Conservation (phyloP, 2,797 vertebrate species). For the Pangasius larnaudii region DNA sequence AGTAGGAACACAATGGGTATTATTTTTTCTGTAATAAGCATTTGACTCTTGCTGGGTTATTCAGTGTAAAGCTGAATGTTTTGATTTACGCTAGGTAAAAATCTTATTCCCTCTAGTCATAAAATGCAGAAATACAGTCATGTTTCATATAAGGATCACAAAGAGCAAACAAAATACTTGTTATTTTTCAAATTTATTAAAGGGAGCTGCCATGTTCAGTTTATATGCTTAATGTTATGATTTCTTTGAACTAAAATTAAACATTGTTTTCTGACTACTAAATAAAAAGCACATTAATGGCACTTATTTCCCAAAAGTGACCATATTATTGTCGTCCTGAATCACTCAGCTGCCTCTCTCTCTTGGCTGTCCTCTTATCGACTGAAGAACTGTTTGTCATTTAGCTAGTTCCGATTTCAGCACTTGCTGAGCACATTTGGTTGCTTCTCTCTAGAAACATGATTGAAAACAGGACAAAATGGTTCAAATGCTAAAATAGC, state of each 20-base stretch:
- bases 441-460: conserved; percentile 15
- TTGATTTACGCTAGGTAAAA: not conserved
- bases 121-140: not conserved
- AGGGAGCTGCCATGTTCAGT: not conserved
- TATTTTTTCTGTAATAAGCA: conserved; percentile 22
- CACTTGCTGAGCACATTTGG: conserved; percentile 3
- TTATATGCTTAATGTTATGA: not conserved
- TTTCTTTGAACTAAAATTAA: not conserved
- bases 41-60: not conserved
- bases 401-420: not conserved
- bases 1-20: not conserved
- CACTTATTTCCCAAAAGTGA: not conserved
- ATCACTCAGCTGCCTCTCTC: conserved; percentile 4
- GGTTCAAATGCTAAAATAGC: conserved; percentile 21
- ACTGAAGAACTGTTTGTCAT: conserved; percentile 15
- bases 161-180: conserved; percentile 27
- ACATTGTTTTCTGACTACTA: not conserved
- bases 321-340: not conserved
- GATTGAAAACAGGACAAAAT: conserved; percentile 16
- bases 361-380: not conserved
- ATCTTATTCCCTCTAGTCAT: not conserved
- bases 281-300: not conserved
- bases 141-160: conserved; percentile 37
- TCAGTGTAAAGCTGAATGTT: not conserved
- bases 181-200: not conserved